Conservation (phyloP, 2,113 vertebrate genomes). For the Lepidothrix coronata region DNA sequence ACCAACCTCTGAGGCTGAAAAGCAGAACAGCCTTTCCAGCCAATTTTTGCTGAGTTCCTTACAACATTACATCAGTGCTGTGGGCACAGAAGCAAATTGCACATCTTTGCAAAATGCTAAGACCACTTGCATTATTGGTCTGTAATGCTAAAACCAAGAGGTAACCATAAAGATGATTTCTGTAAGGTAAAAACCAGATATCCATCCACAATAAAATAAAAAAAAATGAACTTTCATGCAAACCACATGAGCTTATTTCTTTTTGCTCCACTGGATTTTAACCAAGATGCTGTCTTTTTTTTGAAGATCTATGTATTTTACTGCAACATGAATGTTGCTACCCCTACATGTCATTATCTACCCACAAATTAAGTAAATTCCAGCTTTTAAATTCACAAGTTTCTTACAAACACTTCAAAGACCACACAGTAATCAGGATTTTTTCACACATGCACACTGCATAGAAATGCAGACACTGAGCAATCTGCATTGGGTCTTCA, state of each 20-base stretch:
- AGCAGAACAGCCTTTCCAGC: background rate
- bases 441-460: background rate
- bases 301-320: background rate
- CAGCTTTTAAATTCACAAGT: background rate
- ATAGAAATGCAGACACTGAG: background rate
- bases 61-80: background rate
- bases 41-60: background rate
- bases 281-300: background rate
- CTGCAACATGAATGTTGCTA: background rate
- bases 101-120: too few relatives aligned
- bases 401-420: background rate
- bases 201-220: background rate
- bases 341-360: background rate
- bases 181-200: background rate
- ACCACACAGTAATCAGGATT: background rate
- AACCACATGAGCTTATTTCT: background rate
- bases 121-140: background rate
- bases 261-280: background rate
- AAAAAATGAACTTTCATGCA: background rate
- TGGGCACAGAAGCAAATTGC: background rate
- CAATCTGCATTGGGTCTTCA: background rate
- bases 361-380: background rate
- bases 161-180: background rate
- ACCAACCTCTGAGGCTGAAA: background rate
- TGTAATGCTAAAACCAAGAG: background rate